phyloP scores from a whole-genome alignment of 2,113 vertebrate genomes.

The Syngnathus scovelli region DNA sequence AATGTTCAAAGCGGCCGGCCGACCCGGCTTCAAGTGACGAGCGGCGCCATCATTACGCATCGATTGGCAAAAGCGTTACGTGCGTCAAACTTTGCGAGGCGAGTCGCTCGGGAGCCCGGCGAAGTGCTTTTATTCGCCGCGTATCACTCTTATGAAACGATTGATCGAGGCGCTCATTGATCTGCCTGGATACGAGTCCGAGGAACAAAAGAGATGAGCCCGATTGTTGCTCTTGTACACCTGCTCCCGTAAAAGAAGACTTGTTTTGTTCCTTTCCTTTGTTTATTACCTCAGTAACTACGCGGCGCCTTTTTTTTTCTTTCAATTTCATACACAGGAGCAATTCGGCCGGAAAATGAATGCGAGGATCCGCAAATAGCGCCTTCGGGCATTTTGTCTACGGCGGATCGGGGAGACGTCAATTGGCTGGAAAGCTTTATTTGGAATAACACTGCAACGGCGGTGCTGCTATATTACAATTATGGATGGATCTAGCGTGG shows the following conservation, averaged over 20 bases:
- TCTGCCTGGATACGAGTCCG: background rate
- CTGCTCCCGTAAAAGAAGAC: background rate
- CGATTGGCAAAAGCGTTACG: background rate
- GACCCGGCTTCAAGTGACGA: background rate
- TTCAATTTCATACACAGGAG: background rate
- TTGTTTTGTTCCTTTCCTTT: background rate
- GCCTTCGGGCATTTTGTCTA: background rate
- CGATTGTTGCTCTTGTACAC: background rate
- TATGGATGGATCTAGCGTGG: background rate
- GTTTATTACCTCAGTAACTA: background rate
- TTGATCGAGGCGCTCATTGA: slow-evolving; percentile 7
- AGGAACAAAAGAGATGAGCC: background rate
- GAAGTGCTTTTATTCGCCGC: slow-evolving; percentile 2
- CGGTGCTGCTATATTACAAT: background rate
- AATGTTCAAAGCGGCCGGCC: slow-evolving; percentile 7
- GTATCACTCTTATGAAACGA: slow-evolving; percentile 3
- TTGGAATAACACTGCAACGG: background rate
- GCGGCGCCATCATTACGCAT: slow-evolving; percentile 1
- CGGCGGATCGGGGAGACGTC: background rate
- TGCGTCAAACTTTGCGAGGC: slow-evolving; percentile 10
- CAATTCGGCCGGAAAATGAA: background rate
- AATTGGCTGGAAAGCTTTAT: background rate
- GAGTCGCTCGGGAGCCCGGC: background rate
- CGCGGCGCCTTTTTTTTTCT: background rate
- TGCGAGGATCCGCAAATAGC: background rate